Base-by-base conservation (phyloP, 2,888 invertebrate genomes). In the Cyclophora albipunctata region DNA sequence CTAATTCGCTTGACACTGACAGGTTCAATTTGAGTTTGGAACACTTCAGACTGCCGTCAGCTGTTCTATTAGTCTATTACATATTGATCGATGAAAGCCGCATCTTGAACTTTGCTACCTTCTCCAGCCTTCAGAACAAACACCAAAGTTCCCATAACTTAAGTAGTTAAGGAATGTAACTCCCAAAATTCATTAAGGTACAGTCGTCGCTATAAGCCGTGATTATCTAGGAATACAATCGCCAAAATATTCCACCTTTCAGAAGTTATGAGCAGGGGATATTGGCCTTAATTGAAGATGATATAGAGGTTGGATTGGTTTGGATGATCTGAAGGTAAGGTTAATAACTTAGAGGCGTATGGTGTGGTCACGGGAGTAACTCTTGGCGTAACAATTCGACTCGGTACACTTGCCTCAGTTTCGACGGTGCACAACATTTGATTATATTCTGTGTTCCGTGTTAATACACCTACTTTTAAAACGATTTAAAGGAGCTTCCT, bases 281-380 rank as follows among this genome's bases (percentile, higher is more conserved):
- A 51, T 42, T 46, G 41, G 20, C 48, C 52, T 52, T 49, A 49
- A 45, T 41, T 7, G 51, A 43, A 34, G 47, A 2, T 41, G 52
- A 37, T 20, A 59, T 58, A 50, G 51, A 46, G 48, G 7, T 48
- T 45, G 51, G 48, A 48, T 50, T 45, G 44, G 49, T 48, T 52
- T 46, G 51, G 47, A 5, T 37, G 42, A 47, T 44, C 50, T 20
- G 20, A 40, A 42, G 42, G 34, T 46, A 56, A 48, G 53, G 53
- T 51, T 48, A 49, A 34, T 48, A 45, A 48, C 49, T 57, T 53
- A 44, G 57, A 51, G 49, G 59, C 51, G 55, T 59, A 63, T 54
- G 64, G 67, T 62, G 62, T 63, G 71, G 78, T 78, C 78, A 78
- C 80, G 78, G 80, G 76, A 77, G 76, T 61, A 73, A 71, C 58